Percentiles rank a stretch among this genome's conserved stretches.
These are phyloP conservation scores for Aphis craccivora DNA, from an alignment of 1,140 invertebrate genomes.

Conservation along the genomic window DNA sequence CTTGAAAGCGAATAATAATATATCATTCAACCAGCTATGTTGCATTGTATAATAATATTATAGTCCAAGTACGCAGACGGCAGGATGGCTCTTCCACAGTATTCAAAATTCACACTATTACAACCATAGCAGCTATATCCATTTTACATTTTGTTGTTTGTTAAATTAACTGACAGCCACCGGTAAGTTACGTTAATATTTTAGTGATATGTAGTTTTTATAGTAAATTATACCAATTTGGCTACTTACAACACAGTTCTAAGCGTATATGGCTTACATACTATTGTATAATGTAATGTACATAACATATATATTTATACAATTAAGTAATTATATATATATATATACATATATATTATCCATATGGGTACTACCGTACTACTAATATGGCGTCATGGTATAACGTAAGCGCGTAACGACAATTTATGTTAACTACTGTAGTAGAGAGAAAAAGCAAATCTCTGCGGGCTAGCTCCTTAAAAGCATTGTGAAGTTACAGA, in stretches of 20 bases:
- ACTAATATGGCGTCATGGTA: neutral
- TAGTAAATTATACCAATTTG: neutral
- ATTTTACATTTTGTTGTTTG: neutral
- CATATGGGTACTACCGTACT: neutral
- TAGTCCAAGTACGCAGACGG: neutral
- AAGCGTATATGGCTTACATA: neutral
- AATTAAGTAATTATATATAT: conserved; percentile 1
- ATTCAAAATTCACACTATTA: neutral
- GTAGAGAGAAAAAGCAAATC: conserved; percentile 10
- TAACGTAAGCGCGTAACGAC: neutral
- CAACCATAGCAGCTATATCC: neutral
- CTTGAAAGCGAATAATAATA: neutral
- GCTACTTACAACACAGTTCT: neutral
- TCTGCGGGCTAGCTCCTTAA: neutral
- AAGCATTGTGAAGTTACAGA: conserved; percentile 16
- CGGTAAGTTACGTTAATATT: neutral
- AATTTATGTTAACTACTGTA: conserved; percentile 8
- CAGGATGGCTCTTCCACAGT: neutral
- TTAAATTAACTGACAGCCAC: neutral
- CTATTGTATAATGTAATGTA: neutral
- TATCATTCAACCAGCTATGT: neutral
- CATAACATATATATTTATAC: neutral
- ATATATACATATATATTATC: neutral
- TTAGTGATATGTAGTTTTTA: neutral
- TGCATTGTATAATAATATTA: neutral